Percentiles rank a stretch among this genome's conserved stretches.
Conservation (phyloP, 2,113 vertebrate genomes). For the Megaceryle torquata region DNA sequence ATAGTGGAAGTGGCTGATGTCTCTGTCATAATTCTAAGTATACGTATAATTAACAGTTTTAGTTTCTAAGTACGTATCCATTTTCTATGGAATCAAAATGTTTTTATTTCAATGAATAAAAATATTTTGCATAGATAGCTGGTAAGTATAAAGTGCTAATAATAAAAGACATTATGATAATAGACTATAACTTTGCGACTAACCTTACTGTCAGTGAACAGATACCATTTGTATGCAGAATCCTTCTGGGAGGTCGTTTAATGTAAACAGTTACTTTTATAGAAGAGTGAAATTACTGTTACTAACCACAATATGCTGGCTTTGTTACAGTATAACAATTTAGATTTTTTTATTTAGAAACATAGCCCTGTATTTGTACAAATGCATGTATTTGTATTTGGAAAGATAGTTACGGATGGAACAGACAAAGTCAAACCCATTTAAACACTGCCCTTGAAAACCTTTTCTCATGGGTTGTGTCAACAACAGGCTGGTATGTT, state of each 20-base stretch:
- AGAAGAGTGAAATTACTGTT: not conserved
- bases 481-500: not conserved
- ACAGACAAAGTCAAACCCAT: not conserved
- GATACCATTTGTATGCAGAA: not conserved
- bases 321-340: not conserved
- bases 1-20: not conserved
- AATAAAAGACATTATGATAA: not conserved
- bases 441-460: not conserved
- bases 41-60: not conserved
- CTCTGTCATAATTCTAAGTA: not conserved
- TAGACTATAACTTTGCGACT: not conserved
- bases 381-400: not conserved
- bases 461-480: not conserved
- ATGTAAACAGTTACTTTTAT: slow-evolving; percentile 17
- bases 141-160: not conserved
- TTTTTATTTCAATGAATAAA: not conserved
- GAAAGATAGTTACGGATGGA: not conserved
- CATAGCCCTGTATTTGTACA: not conserved
- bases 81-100: not conserved
- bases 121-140: not conserved
- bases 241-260: slow-evolving; percentile 23
- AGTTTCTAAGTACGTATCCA: not conserved
- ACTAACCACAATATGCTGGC: not conserved
- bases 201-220: not conserved
- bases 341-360: not conserved